Evolutionary conservation across 2,113 vertebrate genomes (phyloP).

Genomic region (Hydropotes inermis): DNA sequence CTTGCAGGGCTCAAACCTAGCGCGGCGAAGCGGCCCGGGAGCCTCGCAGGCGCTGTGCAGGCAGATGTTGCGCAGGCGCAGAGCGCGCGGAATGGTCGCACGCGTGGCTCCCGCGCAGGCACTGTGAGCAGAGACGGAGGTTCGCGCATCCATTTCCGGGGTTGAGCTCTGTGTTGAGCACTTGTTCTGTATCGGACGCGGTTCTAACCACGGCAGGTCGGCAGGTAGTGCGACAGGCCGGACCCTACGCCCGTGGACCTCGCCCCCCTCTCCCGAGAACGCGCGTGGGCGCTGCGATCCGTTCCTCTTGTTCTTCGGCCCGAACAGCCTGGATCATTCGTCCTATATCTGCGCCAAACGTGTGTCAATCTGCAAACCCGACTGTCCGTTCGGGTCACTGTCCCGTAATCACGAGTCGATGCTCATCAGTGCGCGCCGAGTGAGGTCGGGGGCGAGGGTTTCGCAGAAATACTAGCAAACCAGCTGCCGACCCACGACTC

Average conservation of each 20-base stretch:
- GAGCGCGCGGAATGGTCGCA: rapidly evolving
- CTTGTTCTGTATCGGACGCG: too few relatives aligned
- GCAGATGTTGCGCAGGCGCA: background rate
- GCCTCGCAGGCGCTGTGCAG: rapidly evolving
- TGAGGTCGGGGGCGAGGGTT: background rate
- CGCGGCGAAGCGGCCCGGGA: rapidly evolving
- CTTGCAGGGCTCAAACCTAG: background rate
- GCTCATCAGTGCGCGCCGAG: background rate
- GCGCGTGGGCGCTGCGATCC: background rate
- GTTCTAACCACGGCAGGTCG: background rate
- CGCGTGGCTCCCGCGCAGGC: rapidly evolving
- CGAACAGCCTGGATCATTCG: background rate
- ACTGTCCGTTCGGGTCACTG: background rate
- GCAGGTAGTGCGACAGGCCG: background rate
- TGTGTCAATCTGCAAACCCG: background rate
- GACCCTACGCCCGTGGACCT: background rate
- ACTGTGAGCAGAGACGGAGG: rapidly evolving
- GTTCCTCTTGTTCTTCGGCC: background rate
- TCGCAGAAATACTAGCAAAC: background rate
- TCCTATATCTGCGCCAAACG: background rate
- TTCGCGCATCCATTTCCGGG: rapidly evolving
- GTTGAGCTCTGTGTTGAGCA: background rate
- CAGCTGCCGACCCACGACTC: background rate
- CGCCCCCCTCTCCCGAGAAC: background rate
- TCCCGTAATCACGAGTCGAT: background rate